Evolutionary conservation across 2,113 vertebrate species (phyloP).

Genomic region (Parus major): DNA sequence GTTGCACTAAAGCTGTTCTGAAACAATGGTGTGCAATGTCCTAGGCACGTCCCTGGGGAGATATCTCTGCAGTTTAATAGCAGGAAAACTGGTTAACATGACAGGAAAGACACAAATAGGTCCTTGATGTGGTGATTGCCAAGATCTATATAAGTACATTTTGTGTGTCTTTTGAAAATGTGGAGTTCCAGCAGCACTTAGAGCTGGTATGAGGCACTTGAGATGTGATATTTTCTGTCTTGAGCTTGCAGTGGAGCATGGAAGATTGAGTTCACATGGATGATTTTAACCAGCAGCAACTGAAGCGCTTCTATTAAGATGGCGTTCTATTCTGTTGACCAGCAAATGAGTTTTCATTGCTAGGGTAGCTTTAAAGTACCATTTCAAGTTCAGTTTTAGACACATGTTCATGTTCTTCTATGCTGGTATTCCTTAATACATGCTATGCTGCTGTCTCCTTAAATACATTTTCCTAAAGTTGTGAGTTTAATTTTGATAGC

Average conservation of each 20-base stretch:
- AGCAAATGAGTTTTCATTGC: not conserved
- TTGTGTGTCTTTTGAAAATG: not conserved
- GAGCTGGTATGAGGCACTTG: not conserved
- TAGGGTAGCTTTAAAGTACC: not conserved
- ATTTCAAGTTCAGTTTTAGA: not conserved
- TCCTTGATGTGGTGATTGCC: not conserved
- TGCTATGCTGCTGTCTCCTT: not conserved
- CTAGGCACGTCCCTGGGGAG: not conserved
- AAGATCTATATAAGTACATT: not conserved
- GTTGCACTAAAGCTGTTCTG: not conserved
- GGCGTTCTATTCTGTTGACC: not conserved
- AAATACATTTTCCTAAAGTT: not conserved
- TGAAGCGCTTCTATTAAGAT: not conserved
- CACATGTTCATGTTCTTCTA: accelerated
- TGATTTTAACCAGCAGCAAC: not conserved
- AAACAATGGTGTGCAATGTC: conserved; percentile 21
- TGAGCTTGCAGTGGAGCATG: not conserved
- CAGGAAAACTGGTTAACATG: not conserved
- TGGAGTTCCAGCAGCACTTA: not conserved
- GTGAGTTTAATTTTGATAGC: not conserved
- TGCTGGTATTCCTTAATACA: not conserved
- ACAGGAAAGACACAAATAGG: conserved; percentile 28
- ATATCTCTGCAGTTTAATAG: not conserved
- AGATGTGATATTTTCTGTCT: not conserved
- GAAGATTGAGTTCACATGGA: not conserved